Evolutionary conservation across 1,140 invertebrate genomes (phyloP), one percentile per base, ranked within the genome.

Genomic region (Steinernema feltiae): DNA sequence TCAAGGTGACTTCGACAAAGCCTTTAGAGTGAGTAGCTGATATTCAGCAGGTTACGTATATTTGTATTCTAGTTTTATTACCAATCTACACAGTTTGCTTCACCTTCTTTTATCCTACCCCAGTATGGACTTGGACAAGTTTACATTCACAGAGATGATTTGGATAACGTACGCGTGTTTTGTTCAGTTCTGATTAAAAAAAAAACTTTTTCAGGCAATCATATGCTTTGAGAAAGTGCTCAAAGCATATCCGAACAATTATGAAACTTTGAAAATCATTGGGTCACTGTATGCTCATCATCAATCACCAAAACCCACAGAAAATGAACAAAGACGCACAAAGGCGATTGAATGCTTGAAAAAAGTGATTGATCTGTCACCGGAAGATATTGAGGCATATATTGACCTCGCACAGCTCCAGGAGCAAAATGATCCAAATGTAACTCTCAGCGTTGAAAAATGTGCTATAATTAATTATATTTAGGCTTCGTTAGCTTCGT

Each of bases 231-330:
- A 99, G 88, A 98, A 97, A 89, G 95, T 99, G 1, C 88, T 99
- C 1, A 98, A 99, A 89, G 92, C 91, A 0, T 94, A 97, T 86
- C 94, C 96, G 0, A 94, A 94, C 1, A 99, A 99, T 88, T 98
- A 98, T 86, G 97, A 99, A 88, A 98, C 97, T 1, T 97, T 99
- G 94, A 98, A 99, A 87, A 98, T 99, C 79, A 89, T 99, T 0
- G 97, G 96, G 0, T 97, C 95, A 0, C 88, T 99, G 0, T 99
- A 99, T 87, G 95, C 95, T 0, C 93, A 79, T 48, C 53, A 63
- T 27, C 53, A 7, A 15, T 63, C 53, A 3, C 24, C 24, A n/a
- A 63, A 63, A 27, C 35, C 63, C 0, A 69, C 48, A 12, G 72
- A 46, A 53, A 73, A 74, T 48, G 53, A 63, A 21, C 53, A 63